A percentile compares a stretch with the other conserved stretches of the same genome.
These are phyloP conservation scores for Macropus fuliginosus DNA, from an alignment of 2,797 vertebrate species.

Conservation along the genomic window DNA sequence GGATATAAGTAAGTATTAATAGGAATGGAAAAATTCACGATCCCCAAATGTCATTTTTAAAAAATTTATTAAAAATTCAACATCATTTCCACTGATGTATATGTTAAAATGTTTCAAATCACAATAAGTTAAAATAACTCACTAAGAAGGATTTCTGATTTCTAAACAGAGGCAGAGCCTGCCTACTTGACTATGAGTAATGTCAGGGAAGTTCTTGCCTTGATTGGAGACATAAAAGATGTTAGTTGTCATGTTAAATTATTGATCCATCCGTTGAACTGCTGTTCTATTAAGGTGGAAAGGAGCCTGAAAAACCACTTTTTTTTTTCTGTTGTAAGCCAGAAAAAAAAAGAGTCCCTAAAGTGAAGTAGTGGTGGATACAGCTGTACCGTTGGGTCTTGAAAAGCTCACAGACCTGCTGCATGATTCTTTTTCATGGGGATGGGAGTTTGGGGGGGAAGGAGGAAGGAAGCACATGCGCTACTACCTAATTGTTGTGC, in stretches of 20 bases:
- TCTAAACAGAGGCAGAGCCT: neutral
- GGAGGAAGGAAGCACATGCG: neutral
- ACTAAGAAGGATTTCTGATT: neutral
- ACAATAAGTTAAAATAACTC: neutral
- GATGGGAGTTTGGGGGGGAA: neutral
- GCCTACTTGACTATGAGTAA: neutral
- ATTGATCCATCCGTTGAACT: neutral
- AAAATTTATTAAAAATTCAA: neutral
- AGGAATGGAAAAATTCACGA: neutral
- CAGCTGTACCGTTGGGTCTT: neutral
- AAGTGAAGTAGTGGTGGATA: neutral
- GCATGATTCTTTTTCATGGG: neutral
- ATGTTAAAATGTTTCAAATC: neutral
- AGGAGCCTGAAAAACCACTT: neutral
- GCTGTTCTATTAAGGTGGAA: neutral
- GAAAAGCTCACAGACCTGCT: conserved; percentile 13
- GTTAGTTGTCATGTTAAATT: neutral
- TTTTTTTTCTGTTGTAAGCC: neutral
- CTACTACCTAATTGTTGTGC: conserved; percentile 39
- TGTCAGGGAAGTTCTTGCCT: neutral
- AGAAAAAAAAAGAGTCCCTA: neutral
- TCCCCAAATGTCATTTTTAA: neutral
- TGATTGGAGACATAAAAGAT: neutral
- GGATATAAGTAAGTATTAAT: neutral
- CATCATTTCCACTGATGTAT: neutral